Evolutionary conservation across 2,113 vertebrate genomes (phyloP).

Genomic region (Python bivittatus): DNA sequence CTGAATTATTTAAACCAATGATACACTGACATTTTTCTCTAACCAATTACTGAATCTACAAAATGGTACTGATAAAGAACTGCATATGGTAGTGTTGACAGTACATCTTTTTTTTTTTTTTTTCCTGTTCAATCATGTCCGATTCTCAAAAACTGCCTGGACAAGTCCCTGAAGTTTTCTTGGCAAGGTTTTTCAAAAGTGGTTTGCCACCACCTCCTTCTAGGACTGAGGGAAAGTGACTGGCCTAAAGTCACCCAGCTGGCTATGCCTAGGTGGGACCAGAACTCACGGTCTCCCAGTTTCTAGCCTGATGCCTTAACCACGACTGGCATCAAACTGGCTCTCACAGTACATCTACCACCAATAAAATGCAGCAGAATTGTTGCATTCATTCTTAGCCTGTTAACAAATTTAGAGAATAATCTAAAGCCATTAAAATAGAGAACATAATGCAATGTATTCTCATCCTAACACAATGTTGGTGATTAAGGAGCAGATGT

Average conservation of each 20-base stretch:
- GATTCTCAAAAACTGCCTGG: no score
- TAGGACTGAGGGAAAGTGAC: no score
- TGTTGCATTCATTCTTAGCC: background rate
- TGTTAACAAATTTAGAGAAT: conserved; percentile 1
- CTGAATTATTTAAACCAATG: background rate
- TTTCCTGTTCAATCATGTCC: background rate
- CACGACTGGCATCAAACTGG: conserved; percentile 1
- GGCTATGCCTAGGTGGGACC: no score
- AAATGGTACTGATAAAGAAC: no score
- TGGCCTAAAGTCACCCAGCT: no score
- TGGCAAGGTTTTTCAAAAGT: no score
- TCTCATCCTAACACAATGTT: background rate
- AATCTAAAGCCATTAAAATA: conserved; percentile 11
- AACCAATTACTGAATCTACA: background rate
- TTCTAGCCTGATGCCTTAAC: no score
- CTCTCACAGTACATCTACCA: background rate
- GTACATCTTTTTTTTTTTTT: no score
- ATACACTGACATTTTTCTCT: background rate
- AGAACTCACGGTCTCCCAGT: no score
- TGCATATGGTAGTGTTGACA: background rate
- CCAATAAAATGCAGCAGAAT: background rate
- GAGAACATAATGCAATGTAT: background rate
- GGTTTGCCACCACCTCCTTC: no score
- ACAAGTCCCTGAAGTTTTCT: no score
- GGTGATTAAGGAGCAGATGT: background rate